Evolutionary conservation across 2,113 vertebrate genomes (phyloP), one percentile per base, ranked within the genome.

Genomic region (Aspidoscelis tigris): DNA sequence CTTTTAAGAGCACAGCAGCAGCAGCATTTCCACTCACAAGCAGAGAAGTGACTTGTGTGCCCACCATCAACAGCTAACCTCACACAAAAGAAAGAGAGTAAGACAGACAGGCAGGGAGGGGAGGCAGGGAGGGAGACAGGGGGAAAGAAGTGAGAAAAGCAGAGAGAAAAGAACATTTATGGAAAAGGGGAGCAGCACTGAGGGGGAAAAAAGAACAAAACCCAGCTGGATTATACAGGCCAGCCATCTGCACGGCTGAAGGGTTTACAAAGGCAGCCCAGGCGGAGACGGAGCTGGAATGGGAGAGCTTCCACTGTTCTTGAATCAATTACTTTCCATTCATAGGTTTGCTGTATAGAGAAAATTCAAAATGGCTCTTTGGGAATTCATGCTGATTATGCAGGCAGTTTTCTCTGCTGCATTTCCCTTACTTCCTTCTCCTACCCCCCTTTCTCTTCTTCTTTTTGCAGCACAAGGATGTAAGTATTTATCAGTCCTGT

Each of bases 331-430:
- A 92, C 92, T 96, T 94, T 91, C 95, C 94, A 85, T 95, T 95
- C 94, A 94, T 88, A 86, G 87, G 82, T 9, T 33, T 80, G 66
- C 84, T 89, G 84, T 88, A 92, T 84, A 94, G 92, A 92, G 85
- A 89, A 78, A 92, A 92, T 95, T 95, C 96, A 96, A 95, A 96
- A 95, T 95, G 96, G 92, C 95, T 95, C 94, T 95, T 75, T 84
- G 93, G 90, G 92, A 95, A 95, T 86, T 88, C 88, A 74, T 89
- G 95, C 94, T 95, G 95, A 91, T 90, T 86, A 7, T 91, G 90
- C 87, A 90, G 93, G 90, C 94, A 92, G 92, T 89, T 93, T 91
- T 89, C 88, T 92, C 71, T 0, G 78, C 92, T 92, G 85, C 69
- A 22, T 93, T 95, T 88, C n/a, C 53, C 76, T 53, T 73, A 80